Conservation (phyloP, 2,888 invertebrate species). For the Chrysolina oricalcia region DNA sequence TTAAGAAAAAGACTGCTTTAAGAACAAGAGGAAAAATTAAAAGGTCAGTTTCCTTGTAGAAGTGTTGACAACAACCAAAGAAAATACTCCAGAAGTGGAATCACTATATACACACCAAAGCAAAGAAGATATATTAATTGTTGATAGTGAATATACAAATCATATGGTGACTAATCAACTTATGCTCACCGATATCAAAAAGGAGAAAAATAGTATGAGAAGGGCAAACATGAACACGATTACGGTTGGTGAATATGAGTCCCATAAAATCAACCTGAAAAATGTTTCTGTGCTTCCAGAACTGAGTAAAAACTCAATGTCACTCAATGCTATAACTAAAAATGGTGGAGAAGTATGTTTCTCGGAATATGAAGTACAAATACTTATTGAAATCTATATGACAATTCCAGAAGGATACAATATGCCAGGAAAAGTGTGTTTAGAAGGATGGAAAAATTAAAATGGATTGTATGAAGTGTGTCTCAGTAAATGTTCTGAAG, state of each 20-base stretch:
- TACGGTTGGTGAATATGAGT: neutral
- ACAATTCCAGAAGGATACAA: too few species aligned
- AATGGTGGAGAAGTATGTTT: neutral
- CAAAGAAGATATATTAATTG: neutral
- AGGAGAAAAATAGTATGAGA: neutral
- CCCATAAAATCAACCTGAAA: neutral
- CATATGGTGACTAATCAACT: neutral
- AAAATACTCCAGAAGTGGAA: neutral
- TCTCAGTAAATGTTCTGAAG: conserved; percentile 15
- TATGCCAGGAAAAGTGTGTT: too few species aligned
- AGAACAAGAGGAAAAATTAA: neutral
- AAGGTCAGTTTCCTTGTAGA: neutral
- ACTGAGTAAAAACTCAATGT: neutral
- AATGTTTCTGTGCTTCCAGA: neutral
- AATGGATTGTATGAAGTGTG: conserved; percentile 12
- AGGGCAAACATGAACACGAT: neutral
- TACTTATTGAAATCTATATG: too few species aligned
- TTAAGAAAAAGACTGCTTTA: neutral
- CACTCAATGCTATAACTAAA: neutral
- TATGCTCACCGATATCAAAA: neutral
- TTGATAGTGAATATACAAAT: neutral
- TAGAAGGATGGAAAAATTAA: conserved; percentile 15
- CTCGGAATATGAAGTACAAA: neutral
- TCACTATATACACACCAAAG: neutral
- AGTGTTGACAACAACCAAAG: neutral